Conservation (phyloP, 2,797 vertebrate species). For the Dicrostonyx torquatus region DNA sequence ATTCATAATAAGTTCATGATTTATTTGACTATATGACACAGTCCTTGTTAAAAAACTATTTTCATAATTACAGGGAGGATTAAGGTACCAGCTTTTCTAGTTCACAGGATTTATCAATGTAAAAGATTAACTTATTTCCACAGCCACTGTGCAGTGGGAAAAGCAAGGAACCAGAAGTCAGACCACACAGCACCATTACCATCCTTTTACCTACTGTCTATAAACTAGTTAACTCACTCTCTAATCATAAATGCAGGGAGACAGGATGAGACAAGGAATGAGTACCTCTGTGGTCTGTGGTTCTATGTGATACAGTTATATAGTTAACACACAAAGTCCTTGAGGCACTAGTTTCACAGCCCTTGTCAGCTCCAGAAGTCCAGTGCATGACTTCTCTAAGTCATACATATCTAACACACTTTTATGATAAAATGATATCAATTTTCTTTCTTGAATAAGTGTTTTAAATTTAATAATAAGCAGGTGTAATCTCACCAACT, state of each 20-base stretch:
- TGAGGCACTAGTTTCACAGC: not conserved
- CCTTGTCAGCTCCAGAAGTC: not conserved
- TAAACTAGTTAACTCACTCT: not conserved
- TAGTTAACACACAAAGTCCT: not conserved
- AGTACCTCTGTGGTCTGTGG: not conserved
- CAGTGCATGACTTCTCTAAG: not conserved
- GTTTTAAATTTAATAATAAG: not conserved
- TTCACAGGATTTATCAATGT: not conserved
- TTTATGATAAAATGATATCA: constrained; percentile 17
- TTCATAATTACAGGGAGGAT: constrained; percentile 16
- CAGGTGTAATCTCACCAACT: constrained; percentile 77
- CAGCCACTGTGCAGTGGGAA: not conserved
- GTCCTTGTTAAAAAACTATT: not conserved
- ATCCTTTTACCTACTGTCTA: not conserved
- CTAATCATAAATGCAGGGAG: not conserved
- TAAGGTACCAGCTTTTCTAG: not conserved
- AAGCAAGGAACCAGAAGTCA: not conserved
- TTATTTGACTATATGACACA: not conserved
- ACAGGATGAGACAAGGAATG: not conserved
- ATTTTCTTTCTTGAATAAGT: not conserved
- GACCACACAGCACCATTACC: not conserved
- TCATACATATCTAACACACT: not conserved
- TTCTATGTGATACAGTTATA: not conserved
- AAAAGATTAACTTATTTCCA: not conserved
- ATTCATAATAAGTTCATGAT: not conserved